Evolutionary conservation across 2,113 vertebrate genomes (phyloP).

Genomic region (Myrmecobius fasciatus): DNA sequence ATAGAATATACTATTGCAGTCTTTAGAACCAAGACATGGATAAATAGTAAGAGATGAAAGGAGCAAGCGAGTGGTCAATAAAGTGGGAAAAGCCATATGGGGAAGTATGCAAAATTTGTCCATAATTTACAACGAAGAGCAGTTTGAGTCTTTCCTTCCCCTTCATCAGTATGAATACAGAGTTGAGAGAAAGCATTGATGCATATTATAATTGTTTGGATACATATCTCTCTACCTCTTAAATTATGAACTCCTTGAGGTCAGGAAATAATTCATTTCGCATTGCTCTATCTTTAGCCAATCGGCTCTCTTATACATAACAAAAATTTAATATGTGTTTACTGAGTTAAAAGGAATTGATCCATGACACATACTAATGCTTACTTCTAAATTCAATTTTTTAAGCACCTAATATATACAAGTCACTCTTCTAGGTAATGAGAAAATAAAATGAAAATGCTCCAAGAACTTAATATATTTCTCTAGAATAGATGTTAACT

Average conservation of each 20-base stretch:
- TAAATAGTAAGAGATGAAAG: not conserved
- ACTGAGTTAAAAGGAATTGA: not conserved
- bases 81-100: not conserved
- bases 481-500: not conserved
- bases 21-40: not conserved
- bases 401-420: not conserved
- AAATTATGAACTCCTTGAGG: not conserved
- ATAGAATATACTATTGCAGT: not conserved
- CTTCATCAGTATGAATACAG: not conserved
- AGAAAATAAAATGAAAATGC: not conserved
- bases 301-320: not conserved
- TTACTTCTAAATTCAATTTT: not conserved
- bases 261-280: not conserved
- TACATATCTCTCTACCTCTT: not conserved
- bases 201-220: not conserved
- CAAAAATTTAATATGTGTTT: not conserved
- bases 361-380: not conserved
- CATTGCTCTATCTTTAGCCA: not conserved
- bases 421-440: not conserved
- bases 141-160: not conserved
- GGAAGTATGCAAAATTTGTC: not conserved
- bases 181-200: not conserved
- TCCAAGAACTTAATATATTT: not conserved
- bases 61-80: not conserved
- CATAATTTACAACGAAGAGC: not conserved